These are phyloP conservation scores for Ceratotherium simum DNA, from an alignment of 2,113 vertebrate genomes.

Conservation along the genomic window DNA sequence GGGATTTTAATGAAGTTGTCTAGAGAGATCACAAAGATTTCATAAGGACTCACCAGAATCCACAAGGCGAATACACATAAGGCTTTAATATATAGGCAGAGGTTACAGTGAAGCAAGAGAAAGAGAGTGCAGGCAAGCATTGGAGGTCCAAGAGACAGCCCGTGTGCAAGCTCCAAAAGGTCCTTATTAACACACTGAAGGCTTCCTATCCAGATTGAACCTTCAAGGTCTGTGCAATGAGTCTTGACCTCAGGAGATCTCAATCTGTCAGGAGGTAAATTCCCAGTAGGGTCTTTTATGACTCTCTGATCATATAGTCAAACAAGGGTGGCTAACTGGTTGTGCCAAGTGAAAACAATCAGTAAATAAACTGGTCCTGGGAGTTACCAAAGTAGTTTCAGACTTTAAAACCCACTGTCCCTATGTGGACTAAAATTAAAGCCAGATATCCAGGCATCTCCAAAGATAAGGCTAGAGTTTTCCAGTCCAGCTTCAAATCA, in stretches of 20 bases:
- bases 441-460: neutral
- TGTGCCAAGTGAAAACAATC: neutral
- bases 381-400: neutral
- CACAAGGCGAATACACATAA: neutral
- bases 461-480: neutral
- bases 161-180: neutral
- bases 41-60: neutral
- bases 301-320: neutral
- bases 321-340: neutral
- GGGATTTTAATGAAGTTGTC: neutral
- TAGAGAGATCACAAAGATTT: neutral
- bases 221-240: neutral
- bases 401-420: neutral
- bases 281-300: neutral
- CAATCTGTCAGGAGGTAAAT: neutral
- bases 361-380: neutral
- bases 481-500: neutral
- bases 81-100: neutral
- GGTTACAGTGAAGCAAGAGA: neutral
- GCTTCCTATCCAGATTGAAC: neutral
- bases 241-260: neutral
- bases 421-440: neutral
- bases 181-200: neutral
- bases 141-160: neutral
- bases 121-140: neutral